Percentiles rank a stretch among this genome's conserved stretches.
phyloP scores from a whole-genome alignment of 2,888 invertebrate genomes.

The Hymenopus coronatus region DNA sequence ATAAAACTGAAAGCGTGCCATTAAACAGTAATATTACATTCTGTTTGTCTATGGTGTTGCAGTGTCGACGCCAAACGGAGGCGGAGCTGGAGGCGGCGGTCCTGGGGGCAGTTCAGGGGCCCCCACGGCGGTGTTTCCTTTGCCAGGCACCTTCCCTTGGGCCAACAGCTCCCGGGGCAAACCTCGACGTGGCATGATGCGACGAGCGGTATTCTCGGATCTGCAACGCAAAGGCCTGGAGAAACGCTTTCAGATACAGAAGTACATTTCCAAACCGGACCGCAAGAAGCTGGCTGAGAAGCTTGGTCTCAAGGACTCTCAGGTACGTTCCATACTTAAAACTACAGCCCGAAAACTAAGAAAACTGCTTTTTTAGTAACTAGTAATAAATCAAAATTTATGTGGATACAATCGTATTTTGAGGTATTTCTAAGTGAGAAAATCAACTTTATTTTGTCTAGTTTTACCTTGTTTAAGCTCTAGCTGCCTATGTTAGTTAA shows the following conservation, averaged over 20 bases:
- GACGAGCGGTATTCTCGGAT: constrained; percentile 95
- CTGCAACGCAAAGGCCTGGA: constrained; percentile 93
- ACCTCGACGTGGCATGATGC: constrained; percentile 94
- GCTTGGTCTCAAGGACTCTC: constrained; percentile 93
- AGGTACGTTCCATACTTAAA: constrained; percentile 70
- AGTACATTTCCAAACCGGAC: constrained; percentile 98
- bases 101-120: constrained; percentile 39
- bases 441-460: no score
- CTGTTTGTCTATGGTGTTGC: neutral
- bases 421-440: no score
- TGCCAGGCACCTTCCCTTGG: constrained; percentile 73
- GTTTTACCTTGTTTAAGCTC: no score
- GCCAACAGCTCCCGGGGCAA: constrained; percentile 88
- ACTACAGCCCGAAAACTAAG: no score
- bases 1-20: no score
- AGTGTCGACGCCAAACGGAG: constrained; percentile 32
- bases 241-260: constrained; percentile 93
- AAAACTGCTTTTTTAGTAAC: no score
- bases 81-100: constrained; percentile 35
- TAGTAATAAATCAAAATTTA: no score
- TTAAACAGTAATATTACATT: neutral
- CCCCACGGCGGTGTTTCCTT: constrained; percentile 46
- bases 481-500: no score
- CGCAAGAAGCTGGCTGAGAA: constrained; percentile 95
- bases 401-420: no score